phyloP scores from a whole-genome alignment of 2,888 invertebrate species.

The Lumbricus terrestris region DNA sequence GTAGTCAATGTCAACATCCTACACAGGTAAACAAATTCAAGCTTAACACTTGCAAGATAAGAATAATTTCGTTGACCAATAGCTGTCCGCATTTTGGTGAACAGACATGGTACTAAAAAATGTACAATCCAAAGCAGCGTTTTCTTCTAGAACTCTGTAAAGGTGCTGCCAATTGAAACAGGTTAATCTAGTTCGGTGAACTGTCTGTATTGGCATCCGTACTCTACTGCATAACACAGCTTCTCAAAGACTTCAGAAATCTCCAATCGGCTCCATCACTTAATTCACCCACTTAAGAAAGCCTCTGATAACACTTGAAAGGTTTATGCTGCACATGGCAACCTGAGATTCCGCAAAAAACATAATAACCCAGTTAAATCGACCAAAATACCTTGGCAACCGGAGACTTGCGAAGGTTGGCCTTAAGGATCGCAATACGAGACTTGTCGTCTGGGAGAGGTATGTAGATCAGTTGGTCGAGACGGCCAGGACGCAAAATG shows the following conservation, averaged over 20 bases:
- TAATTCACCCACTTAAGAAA: not conserved
- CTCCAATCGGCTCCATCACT: not conserved
- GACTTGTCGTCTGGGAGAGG: slow-evolving; percentile 98
- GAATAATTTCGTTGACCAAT: too few species aligned
- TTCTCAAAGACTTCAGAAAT: not conserved
- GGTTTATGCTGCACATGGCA: too few species aligned
- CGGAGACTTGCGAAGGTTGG: slow-evolving; percentile 93
- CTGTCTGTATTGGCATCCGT: too few species aligned
- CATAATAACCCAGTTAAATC: not conserved
- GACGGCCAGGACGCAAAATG: slow-evolving; percentile 93
- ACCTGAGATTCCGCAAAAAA: too few species aligned
- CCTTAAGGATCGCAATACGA: slow-evolving; percentile 90
- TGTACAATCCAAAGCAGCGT: too few species aligned
- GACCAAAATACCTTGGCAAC: slow-evolving; percentile 70
- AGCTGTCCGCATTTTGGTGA: too few species aligned
- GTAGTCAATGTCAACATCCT: slow-evolving; percentile 82
- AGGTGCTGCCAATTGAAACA: not conserved
- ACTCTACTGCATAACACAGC: not conserved
- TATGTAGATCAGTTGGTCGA: slow-evolving; percentile 99
- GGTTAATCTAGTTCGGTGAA: too few species aligned
- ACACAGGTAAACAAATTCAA: slow-evolving; percentile 25
- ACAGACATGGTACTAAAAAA: too few species aligned
- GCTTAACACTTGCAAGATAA: not conserved
- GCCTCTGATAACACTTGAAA: not conserved
- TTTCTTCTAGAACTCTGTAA: not conserved